phyloP scores from a whole-genome alignment of 2,113 vertebrate species.

The Stigmatopora argus region DNA sequence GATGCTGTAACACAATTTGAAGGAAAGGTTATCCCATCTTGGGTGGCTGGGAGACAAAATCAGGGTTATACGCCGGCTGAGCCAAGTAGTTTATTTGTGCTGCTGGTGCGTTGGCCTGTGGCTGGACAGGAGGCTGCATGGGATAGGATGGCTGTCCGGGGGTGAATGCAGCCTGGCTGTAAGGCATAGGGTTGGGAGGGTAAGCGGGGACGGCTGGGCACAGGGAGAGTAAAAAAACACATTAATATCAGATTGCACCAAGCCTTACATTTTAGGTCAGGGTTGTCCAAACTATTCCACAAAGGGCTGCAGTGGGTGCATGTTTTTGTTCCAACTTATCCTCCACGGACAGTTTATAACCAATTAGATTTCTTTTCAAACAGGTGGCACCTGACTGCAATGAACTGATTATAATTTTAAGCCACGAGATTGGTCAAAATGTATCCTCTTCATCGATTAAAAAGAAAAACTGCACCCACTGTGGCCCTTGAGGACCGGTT shows the following conservation, averaged over 20 bases:
- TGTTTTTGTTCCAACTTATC: too few relatives aligned
- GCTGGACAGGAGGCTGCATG: conserved; percentile 36
- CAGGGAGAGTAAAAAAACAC: neutral
- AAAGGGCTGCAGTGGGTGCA: too few relatives aligned
- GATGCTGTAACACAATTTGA: conserved; percentile 16
- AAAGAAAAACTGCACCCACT: too few relatives aligned
- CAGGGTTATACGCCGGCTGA: conserved; percentile 82
- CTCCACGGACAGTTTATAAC: too few relatives aligned
- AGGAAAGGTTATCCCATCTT: conserved; percentile 63
- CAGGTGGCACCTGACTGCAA: too few relatives aligned
- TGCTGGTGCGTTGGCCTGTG: conserved; percentile 11
- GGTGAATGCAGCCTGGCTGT: conserved; percentile 64
- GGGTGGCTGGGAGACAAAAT: conserved; percentile 73
- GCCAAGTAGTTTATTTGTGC: conserved; percentile 19
- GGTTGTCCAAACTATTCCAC: too few relatives aligned
- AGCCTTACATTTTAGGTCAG: neutral
- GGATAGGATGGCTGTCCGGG: conserved; percentile 58
- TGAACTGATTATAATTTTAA: too few relatives aligned
- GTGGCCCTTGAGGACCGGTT: too few relatives aligned
- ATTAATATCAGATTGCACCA: neutral
- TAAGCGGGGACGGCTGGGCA: conserved; percentile 45
- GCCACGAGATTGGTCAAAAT: too few relatives aligned
- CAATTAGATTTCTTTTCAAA: too few relatives aligned
- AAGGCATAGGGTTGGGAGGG: conserved; percentile 50
- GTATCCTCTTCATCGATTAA: too few relatives aligned